A percentile compares a stretch with the other conserved stretches of the same genome.
These are phyloP conservation scores for Dendroctonus valens DNA, from an alignment of 1,140 invertebrate genomes.

Conservation along the genomic window DNA sequence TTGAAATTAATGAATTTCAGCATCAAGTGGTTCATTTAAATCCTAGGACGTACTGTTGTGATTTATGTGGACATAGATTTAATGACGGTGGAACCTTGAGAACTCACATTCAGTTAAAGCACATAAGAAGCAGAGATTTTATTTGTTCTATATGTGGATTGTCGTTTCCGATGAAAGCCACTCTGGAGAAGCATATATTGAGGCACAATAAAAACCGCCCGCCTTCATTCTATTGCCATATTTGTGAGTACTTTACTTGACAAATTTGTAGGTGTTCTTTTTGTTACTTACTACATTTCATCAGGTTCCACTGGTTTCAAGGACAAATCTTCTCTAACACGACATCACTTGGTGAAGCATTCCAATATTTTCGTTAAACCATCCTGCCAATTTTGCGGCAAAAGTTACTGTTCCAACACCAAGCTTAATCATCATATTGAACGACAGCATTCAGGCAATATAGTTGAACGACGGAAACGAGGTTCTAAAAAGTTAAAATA, in stretches of 20 bases:
- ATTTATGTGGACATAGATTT: constrained; percentile 41
- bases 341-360: constrained; percentile 21
- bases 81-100: constrained; percentile 40
- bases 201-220: constrained; percentile 32
- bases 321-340: constrained; percentile 18
- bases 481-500: constrained; percentile 2
- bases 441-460: constrained; percentile 12
- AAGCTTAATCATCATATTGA: constrained; percentile 22
- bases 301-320: constrained; percentile 12
- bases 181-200: constrained; percentile 40
- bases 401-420: constrained; percentile 19
- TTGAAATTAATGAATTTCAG: constrained; percentile 51
- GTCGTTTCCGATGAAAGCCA: constrained; percentile 41
- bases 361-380: constrained; percentile 12
- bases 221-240: constrained; percentile 11
- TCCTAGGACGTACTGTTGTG: constrained; percentile 38
- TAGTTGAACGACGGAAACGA: constrained; percentile 4
- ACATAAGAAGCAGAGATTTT: constrained; percentile 39
- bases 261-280: background rate
- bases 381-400: constrained; percentile 11
- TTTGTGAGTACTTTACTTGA: constrained; percentile 18
- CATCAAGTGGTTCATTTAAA: constrained; percentile 51
- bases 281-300: background rate
- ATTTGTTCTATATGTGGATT: constrained; percentile 42
- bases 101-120: constrained; percentile 41